phyloP scores from a whole-genome alignment of 2,888 invertebrate species.

The Rhogogaster chlorosoma region DNA sequence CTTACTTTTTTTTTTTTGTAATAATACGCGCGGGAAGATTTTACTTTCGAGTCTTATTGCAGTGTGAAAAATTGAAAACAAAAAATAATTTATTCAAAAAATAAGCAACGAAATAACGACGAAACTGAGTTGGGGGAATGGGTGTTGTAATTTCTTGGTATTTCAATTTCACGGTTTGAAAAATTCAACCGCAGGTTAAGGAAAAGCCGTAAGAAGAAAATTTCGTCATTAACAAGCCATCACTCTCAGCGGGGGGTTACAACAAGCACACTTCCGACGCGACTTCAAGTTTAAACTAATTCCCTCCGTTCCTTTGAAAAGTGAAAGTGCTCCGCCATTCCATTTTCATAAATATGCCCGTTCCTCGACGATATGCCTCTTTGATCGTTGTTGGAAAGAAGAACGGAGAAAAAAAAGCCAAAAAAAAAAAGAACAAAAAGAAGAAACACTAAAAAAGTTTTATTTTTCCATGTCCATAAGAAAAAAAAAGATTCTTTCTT shows the following conservation, averaged over 20 bases:
- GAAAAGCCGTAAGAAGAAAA: neutral
- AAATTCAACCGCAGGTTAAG: neutral
- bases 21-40: too few species aligned
- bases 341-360: slow-evolving; percentile 6
- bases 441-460: neutral
- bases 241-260: neutral
- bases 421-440: neutral
- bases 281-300: slow-evolving; percentile 20
- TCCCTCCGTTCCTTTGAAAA: slow-evolving; percentile 15
- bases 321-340: neutral
- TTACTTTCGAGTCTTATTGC: neutral
- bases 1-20: too few species aligned
- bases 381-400: neutral
- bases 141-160: neutral
- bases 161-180: slow-evolving; percentile 1
- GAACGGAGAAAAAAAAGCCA: neutral
- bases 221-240: slow-evolving; percentile 1
- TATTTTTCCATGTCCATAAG: neutral
- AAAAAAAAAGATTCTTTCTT: neutral
- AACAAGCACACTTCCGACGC: slow-evolving; percentile 1
- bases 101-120: too few species aligned
- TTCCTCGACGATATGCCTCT: neutral
- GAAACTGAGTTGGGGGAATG: too few species aligned
- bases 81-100: too few species aligned
- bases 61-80: neutral